phyloP scores from a whole-genome alignment of 2,888 invertebrate species.

The Caenorhabditis wallacei region DNA sequence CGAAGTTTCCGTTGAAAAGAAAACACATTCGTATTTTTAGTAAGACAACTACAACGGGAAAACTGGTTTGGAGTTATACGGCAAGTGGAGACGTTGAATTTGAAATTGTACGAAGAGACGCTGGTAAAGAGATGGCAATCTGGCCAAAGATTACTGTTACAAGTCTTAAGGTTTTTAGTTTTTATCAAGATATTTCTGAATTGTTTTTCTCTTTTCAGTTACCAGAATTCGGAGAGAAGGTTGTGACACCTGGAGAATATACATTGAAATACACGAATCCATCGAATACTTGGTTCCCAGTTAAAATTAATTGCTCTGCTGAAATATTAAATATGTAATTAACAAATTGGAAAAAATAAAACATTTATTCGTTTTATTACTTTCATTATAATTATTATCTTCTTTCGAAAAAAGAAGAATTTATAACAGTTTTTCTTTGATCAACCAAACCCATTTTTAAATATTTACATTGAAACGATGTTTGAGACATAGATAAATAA shows the following conservation, averaged over 20 bases:
- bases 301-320: slow-evolving; percentile 69
- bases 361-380: neutral
- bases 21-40: too few relatives aligned
- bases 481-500: slow-evolving; percentile 32
- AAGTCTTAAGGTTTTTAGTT: slow-evolving; percentile 69
- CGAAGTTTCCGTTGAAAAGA: too few relatives aligned
- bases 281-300: slow-evolving; percentile 74
- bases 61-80: slow-evolving; percentile 79
- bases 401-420: neutral
- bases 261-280: slow-evolving; percentile 77
- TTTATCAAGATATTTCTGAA: slow-evolving; percentile 2
- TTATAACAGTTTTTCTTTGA: too few relatives aligned
- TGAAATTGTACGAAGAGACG: slow-evolving; percentile 73
- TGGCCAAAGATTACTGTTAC: slow-evolving; percentile 79
- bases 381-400: slow-evolving; percentile 3
- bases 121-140: slow-evolving; percentile 71
- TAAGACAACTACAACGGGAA: slow-evolving; percentile 67
- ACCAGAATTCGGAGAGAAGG: slow-evolving; percentile 74
- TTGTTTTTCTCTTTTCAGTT: slow-evolving; percentile 53
- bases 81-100: slow-evolving; percentile 78
- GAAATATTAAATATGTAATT: slow-evolving; percentile 46
- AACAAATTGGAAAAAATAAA: neutral
- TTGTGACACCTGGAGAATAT: slow-evolving; percentile 71
- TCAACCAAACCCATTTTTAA: neutral
- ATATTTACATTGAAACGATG: slow-evolving; percentile 13